Base-by-base conservation (phyloP, 2,888 invertebrate species). In the Chydorus sphaericus region DNA sequence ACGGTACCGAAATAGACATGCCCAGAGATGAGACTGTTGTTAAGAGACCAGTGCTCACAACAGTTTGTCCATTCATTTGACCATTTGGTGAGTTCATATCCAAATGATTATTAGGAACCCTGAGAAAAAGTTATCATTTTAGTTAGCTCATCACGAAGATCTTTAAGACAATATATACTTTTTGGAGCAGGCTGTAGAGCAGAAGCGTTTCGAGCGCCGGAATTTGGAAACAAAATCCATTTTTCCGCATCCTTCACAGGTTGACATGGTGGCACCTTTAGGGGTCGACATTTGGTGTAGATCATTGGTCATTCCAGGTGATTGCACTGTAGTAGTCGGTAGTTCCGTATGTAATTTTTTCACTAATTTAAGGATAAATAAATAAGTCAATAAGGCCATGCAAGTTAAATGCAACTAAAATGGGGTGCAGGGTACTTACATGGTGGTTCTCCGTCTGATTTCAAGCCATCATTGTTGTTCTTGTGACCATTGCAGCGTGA, bases 241-340 rank as follows among this genome's bases (percentile, higher is more conserved):
- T 62, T 79, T 82, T 31, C 84, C 83, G 66, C 88, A 88, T 59
- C 77, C 76, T 67, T 87, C 86, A 65, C 87, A 88, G 62, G 78
- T 80, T 1, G 72, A 75, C 62, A 72, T 67, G 55, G 80, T 79
- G 53, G 74, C 71, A 48, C 55, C 60, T 48, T 55, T 49, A 8
- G 55, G 48, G 5, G 55, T 23, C 8, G 26, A 31, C 48, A 55
- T 48, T n/a, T 48, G 48, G 33, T 30, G 48, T 20, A 31, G 49
- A n/a, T 31, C 29, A 33, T 54, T 38, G 28, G 23, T 18, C 39
- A 16, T 4, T 14, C 26, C 26, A 7, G 44, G 44, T 26, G 44
- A 44, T 23, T 44, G 44, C 18, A 20, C 20, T 18, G n/a, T 39
- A 23, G 14, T 28, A 26, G 44, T 44, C 11, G 44, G 44, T 44